These are phyloP conservation scores for Anthopleura sola DNA, from an alignment of 64 coral and sea anemone species.

Conservation along the genomic window DNA sequence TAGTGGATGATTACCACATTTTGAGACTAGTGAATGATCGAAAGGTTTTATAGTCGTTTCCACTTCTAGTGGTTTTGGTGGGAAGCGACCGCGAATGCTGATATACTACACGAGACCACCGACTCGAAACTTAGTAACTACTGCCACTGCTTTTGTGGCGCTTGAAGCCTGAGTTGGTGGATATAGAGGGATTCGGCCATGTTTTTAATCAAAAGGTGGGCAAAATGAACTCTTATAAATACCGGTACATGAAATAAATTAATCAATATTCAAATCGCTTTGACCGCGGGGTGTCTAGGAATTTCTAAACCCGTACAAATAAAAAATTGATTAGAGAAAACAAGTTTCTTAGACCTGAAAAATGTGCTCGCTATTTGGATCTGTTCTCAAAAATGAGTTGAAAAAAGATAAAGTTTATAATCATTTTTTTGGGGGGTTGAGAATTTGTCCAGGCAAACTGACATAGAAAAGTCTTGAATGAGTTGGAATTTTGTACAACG, in stretches of 20 bases:
- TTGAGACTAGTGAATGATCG: not conserved
- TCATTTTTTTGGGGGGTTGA: too few relatives aligned
- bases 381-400: not conserved
- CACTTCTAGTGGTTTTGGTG: not conserved
- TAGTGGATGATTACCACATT: not conserved
- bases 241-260: not conserved
- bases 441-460: too few relatives aligned
- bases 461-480: not conserved
- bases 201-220: not conserved
- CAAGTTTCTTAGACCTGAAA: not conserved
- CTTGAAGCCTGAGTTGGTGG: not conserved
- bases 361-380: too few relatives aligned
- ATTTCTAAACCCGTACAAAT: constrained; percentile 3
- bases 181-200: not conserved
- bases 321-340: not conserved
- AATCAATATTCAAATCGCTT: constrained; percentile 5
- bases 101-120: not conserved
- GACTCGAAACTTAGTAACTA: not conserved
- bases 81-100: not conserved
- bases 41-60: not conserved
- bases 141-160: too few relatives aligned
- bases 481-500: not conserved
- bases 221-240: not conserved
- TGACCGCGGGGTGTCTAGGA: not conserved
- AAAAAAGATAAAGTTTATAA: not conserved